Evolutionary conservation across 2,888 invertebrate species (phyloP), one percentile per base, ranked within the genome.

Genomic region (Diogma glabrata): DNA sequence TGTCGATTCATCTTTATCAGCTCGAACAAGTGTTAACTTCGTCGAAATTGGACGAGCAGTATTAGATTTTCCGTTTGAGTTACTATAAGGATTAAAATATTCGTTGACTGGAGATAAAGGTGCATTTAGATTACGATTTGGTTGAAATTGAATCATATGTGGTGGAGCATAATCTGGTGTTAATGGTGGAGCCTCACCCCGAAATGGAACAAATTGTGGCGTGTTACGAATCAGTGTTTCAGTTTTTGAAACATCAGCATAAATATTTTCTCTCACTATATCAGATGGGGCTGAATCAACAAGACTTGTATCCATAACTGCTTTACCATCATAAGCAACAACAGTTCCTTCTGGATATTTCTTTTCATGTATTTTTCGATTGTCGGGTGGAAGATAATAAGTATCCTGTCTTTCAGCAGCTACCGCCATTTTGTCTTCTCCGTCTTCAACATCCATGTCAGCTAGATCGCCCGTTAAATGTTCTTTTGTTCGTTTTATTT

Each of bases 321-420:
- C 78, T 66, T 84, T 85, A 0, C 87, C 87, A 59, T 87, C 87
- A 59, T 81, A 87, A 1, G 85, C 79, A 5, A 86, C 80, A 22
- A 83, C 78, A 0, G 81, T 77, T 19, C 77, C 74, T n/a, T 70
- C 70, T 2, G 73, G 71, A n/a, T 67, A 56, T 4, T 56, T 52
- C 30, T 24, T 50, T 8, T 48, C 47, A 10, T 62, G 59, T 26
- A 61, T 57, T 53, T 64, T 65, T 58, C 78, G 72, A 52, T 74
- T 72, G 50, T 76, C 75, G 1, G 87, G 86, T 0, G 87, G 86
- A 49, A 87, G 71, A 61, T 87, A 87, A 57, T 81, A 85, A 1
- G 82, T 76, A 57, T 85, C 82, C 4, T 82, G 69, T 58, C 78
- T 74, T 64, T 85, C 84, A 1, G 83, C 81, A 14, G 84, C 84